A percentile compares a stretch with the other conserved stretches of the same genome.
These are phyloP conservation scores for Gopherus flavomarginatus DNA, from an alignment of 2,113 vertebrate genomes.

Conservation along the genomic window DNA sequence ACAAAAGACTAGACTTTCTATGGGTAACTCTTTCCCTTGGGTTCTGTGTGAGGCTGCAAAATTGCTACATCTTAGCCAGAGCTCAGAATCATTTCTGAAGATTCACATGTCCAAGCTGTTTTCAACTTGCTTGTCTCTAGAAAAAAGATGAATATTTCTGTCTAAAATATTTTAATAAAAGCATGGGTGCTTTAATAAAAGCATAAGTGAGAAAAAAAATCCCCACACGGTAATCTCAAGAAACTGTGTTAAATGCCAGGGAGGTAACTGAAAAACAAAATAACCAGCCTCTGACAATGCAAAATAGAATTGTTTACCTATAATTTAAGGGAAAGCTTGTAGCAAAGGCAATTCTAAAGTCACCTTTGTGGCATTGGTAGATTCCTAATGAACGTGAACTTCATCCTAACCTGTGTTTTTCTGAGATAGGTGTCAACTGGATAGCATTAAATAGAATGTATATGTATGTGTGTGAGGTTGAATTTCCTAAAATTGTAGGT, in stretches of 20 bases:
- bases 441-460: neutral
- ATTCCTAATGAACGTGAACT: neutral
- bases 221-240: neutral
- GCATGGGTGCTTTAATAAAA: neutral
- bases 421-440: neutral
- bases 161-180: neutral
- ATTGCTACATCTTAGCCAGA: neutral
- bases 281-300: neutral
- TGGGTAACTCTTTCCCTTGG: neutral
- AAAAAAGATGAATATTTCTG: neutral
- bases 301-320: neutral
- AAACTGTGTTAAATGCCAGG: neutral
- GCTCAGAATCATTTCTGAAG: neutral
- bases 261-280: neutral
- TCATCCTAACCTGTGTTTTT: neutral
- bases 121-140: neutral
- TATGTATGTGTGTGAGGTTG: neutral
- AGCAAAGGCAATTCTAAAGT: neutral
- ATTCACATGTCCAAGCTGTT: neutral
- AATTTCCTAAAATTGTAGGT: neutral
- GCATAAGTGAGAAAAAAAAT: neutral
- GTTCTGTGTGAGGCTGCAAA: neutral
- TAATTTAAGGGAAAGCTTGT: accelerated
- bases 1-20: neutral
- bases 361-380: neutral